These are phyloP conservation scores for Cotesia typhae DNA, from an alignment of 1,140 invertebrate genomes.

Conservation along the genomic window DNA sequence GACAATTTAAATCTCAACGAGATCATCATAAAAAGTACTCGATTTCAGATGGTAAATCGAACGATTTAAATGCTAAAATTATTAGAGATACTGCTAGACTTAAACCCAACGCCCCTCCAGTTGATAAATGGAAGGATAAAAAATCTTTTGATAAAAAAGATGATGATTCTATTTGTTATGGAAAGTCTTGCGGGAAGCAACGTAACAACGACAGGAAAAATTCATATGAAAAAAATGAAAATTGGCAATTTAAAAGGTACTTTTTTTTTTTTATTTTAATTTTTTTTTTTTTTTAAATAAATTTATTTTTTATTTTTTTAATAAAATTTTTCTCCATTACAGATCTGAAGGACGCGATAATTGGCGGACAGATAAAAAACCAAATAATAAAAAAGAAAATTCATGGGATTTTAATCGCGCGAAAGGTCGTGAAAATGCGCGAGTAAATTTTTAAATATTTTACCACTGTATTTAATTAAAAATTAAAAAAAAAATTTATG, in stretches of 20 bases:
- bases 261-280: not conserved
- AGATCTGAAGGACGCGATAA: slow-evolving; percentile 23
- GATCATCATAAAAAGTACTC: not conserved
- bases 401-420: slow-evolving; percentile 22
- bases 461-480: not conserved
- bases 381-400: not conserved
- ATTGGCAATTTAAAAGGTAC: slow-evolving; percentile 36
- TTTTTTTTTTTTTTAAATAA: not conserved
- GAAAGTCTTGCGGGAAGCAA: slow-evolving; percentile 18
- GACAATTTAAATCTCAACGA: not conserved
- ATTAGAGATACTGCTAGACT: too few species aligned
- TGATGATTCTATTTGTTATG: slow-evolving; percentile 12
- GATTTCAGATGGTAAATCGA: too few species aligned
- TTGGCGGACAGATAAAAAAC: slow-evolving; percentile 22
- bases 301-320: not conserved
- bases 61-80: too few species aligned
- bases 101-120: not conserved
- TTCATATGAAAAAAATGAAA: slow-evolving; percentile 13
- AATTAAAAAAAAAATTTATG: not conserved
- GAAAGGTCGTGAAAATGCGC: slow-evolving; percentile 20
- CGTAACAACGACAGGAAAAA: slow-evolving; percentile 22
- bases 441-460: slow-evolving; percentile 8
- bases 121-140: slow-evolving; percentile 17
- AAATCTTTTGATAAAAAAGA: slow-evolving; percentile 13
- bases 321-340: not conserved